Evolutionary conservation across 2,797 vertebrate species (phyloP).

Genomic region (Sebastes nivosus): DNA sequence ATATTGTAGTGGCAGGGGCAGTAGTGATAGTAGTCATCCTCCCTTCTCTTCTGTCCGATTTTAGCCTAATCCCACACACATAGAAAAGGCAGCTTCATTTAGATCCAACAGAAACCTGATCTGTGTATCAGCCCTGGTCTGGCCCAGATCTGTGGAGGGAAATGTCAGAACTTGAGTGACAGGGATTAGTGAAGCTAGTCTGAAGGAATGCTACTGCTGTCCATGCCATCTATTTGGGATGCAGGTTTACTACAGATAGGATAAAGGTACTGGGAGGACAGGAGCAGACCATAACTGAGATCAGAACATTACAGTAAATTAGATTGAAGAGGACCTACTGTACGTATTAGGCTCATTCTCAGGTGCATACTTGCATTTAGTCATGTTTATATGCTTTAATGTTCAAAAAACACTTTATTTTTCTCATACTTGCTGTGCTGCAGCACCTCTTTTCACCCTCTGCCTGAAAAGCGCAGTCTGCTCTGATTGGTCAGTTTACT

Average conservation of each 20-base stretch:
- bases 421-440: too few species aligned
- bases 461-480: too few species aligned
- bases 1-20: not conserved
- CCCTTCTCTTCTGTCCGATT: constrained; percentile 7
- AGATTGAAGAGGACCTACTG: not conserved
- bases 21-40: not conserved
- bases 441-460: not conserved
- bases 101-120: constrained; percentile 55
- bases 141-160: constrained; percentile 47
- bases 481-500: too few species aligned
- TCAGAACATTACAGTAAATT: not conserved
- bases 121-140: constrained; percentile 39
- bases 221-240: constrained; percentile 41
- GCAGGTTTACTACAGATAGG: constrained; percentile 42
- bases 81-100: constrained; percentile 38
- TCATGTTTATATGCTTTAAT: too few species aligned
- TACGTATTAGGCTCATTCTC: too few species aligned
- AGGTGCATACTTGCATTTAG: too few species aligned
- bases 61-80: constrained; percentile 42
- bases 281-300: not conserved
- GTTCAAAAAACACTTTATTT: not conserved
- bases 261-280: not conserved
- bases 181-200: constrained; percentile 61
- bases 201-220: constrained; percentile 56
- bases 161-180: constrained; percentile 65